These are phyloP conservation scores for Hesperia comma DNA, from an alignment of 2,888 invertebrate genomes.

Conservation along the genomic window DNA sequence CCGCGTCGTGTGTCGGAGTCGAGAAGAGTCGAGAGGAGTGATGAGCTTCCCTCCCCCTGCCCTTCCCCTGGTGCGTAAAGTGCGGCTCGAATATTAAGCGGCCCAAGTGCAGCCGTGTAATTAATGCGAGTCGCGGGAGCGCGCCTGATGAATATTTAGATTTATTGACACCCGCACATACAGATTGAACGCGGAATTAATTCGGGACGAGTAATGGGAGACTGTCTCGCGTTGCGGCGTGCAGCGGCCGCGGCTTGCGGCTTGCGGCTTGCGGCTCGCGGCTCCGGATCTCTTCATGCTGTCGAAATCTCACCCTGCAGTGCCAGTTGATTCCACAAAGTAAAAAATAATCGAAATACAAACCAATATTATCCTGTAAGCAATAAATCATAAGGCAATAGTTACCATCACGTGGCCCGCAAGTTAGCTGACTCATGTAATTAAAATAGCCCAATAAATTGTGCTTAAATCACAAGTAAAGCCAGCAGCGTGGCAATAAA, in stretches of 20 bases:
- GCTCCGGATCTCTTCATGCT: too few species aligned
- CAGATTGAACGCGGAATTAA: slow-evolving; percentile 44
- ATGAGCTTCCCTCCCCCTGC: background rate
- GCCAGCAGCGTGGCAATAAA: too few species aligned
- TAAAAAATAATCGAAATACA: too few species aligned
- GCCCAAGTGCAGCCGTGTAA: slow-evolving; percentile 47
- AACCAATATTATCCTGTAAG: too few species aligned
- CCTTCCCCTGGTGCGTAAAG: slow-evolving; percentile 37
- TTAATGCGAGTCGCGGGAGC: slow-evolving; percentile 48
- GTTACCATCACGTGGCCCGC: too few species aligned
- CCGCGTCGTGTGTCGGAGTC: slow-evolving; percentile 6
- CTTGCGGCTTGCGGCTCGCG: background rate
- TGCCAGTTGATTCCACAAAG: too few species aligned
- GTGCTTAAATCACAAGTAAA: too few species aligned
- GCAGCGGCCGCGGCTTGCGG: background rate
- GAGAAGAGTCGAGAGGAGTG: slow-evolving; percentile 3
- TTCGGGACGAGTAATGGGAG: slow-evolving; percentile 42
- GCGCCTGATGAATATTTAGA: slow-evolving; percentile 64
- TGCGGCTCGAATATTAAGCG: slow-evolving; percentile 50
- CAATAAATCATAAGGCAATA: too few species aligned
- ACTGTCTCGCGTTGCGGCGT: slow-evolving; percentile 3
- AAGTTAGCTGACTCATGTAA: too few species aligned
- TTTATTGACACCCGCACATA: slow-evolving; percentile 58
- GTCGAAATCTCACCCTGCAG: too few species aligned
- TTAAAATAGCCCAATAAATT: too few species aligned